These are phyloP conservation scores for Tenthredo mesomela DNA, from an alignment of 2,888 invertebrate species.

Conservation along the genomic window DNA sequence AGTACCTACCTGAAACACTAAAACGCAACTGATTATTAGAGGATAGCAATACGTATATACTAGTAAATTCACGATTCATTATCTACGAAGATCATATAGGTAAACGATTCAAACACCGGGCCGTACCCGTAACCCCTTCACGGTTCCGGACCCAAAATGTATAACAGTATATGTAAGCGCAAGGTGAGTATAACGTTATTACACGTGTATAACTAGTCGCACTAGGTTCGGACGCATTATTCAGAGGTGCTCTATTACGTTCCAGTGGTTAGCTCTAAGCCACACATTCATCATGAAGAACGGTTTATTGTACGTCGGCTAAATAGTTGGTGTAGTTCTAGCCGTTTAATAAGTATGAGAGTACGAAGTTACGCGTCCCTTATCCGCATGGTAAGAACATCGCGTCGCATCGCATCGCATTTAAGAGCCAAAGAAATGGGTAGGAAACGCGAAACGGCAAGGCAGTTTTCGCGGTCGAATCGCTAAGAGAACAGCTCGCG, in stretches of 20 bases:
- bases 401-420: background rate
- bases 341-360: slow-evolving; percentile 14
- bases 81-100: background rate
- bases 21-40: background rate
- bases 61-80: background rate
- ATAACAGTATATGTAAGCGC: slow-evolving; percentile 13
- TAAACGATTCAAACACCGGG: background rate
- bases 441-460: slow-evolving; percentile 24
- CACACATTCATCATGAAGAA: slow-evolving; percentile 52
- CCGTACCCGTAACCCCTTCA: background rate
- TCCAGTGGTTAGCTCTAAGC: slow-evolving; percentile 51
- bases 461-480: slow-evolving; percentile 22
- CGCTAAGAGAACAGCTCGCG: slow-evolving; percentile 40
- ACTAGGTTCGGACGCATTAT: slow-evolving; percentile 48
- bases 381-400: background rate
- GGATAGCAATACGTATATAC: background rate
- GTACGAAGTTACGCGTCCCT: background rate
- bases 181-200: background rate
- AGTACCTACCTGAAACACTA: background rate
- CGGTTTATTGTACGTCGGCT: slow-evolving; percentile 51
- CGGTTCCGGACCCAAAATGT: background rate
- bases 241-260: slow-evolving; percentile 53
- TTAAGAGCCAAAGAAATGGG: background rate
- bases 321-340: slow-evolving; percentile 42
- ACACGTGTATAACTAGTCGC: slow-evolving; percentile 26